Percentiles rank a stretch among this genome's conserved stretches.
phyloP scores from a whole-genome alignment of 2,113 vertebrate species.

The Chaetodon trifascialis region DNA sequence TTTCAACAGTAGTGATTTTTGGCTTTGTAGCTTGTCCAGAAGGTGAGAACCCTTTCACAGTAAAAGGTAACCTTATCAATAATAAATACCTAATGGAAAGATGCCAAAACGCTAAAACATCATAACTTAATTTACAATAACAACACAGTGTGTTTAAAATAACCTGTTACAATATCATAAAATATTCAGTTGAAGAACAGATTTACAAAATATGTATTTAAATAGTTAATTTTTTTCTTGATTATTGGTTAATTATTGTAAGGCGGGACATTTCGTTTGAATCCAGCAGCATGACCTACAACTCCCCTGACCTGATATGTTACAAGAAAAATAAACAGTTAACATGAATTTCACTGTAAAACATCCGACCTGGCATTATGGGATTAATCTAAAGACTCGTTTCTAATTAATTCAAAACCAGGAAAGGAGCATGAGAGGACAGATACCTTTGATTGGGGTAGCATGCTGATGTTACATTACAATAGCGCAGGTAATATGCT shows the following conservation, averaged over 20 bases:
- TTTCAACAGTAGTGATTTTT: slow-evolving; percentile 46
- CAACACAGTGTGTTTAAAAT: slow-evolving; percentile 53
- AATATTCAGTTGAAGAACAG: slow-evolving; percentile 63
- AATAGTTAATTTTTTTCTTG: slow-evolving; percentile 60
- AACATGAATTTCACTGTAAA: slow-evolving; percentile 38
- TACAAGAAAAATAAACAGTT: slow-evolving; percentile 59
- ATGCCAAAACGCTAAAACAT: slow-evolving; percentile 40
- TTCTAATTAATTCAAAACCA: slow-evolving; percentile 35
- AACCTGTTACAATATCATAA: slow-evolving; percentile 68
- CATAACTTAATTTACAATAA: slow-evolving; percentile 63
- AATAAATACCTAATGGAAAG: slow-evolving; percentile 63
- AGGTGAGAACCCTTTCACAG: slow-evolving; percentile 67
- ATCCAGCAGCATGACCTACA: slow-evolving; percentile 46
- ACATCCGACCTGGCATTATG: slow-evolving; percentile 25
- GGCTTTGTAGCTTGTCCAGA: slow-evolving; percentile 62
- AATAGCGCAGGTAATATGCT: slow-evolving; percentile 36
- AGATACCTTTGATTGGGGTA: slow-evolving; percentile 31
- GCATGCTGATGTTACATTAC: slow-evolving; percentile 60
- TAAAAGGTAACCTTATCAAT: slow-evolving; percentile 50
- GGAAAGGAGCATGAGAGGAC: slow-evolving; percentile 39
- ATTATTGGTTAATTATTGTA: slow-evolving; percentile 35
- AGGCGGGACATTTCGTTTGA: slow-evolving; percentile 49
- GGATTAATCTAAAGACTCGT: slow-evolving; percentile 20
- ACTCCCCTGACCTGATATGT: slow-evolving; percentile 61
- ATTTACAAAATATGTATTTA: slow-evolving; percentile 72